These are phyloP conservation scores for Limnephilus marmoratus DNA, from an alignment of 2,888 invertebrate genomes.

Conservation along the genomic window DNA sequence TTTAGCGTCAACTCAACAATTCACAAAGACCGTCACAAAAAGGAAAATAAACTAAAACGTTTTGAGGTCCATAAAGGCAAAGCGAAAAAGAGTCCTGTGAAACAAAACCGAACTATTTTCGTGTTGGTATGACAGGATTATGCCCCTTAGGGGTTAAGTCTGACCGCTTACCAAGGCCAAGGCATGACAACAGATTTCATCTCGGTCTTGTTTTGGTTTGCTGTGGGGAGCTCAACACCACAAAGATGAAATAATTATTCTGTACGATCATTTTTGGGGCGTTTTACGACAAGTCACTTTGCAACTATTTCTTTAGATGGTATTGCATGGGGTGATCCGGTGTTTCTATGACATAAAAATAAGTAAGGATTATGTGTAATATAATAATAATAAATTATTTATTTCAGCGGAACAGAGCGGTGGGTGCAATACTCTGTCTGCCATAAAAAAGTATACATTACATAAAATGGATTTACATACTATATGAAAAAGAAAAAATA, in stretches of 20 bases:
- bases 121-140: not conserved
- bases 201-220: slow-evolving; percentile 7
- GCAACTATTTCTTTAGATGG: not conserved
- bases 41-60: not conserved
- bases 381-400: too few relatives aligned
- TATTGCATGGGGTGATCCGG: not conserved
- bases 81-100: not conserved
- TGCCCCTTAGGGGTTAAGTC: not conserved
- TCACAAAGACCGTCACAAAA: not conserved
- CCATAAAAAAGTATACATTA: too few relatives aligned
- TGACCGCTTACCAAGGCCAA: not conserved
- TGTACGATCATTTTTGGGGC: not conserved
- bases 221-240: slow-evolving; percentile 3
- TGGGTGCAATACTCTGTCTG: too few relatives aligned
- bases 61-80: not conserved
- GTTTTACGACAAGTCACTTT: not conserved
- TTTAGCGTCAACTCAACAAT: not conserved
- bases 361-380: not conserved
- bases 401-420: too few relatives aligned
- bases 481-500: too few relatives aligned
- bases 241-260: not conserved
- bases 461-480: too few relatives aligned
- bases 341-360: not conserved
- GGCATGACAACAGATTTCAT: slow-evolving; percentile 17
- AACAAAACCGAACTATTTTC: slow-evolving; percentile 30